A percentile compares a stretch with the other conserved stretches of the same genome.
phyloP scores from a whole-genome alignment of 2,113 vertebrate species.

The Crotalus tigris region DNA sequence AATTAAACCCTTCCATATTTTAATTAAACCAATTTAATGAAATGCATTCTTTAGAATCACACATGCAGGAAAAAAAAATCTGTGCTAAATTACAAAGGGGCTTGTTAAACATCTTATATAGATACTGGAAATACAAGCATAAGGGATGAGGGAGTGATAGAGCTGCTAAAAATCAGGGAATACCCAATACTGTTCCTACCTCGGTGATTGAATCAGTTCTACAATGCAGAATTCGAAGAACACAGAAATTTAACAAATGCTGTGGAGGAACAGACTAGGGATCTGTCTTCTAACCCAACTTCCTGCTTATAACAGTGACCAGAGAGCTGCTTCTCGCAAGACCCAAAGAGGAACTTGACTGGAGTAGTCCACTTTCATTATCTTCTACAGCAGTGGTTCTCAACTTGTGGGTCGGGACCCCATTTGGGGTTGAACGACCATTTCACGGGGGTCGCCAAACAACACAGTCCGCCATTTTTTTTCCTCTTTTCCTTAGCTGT shows the following conservation, averaged over 20 bases:
- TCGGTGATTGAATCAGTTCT: not conserved
- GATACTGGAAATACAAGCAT: not conserved
- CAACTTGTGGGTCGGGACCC: no score
- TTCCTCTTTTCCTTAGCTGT: no score
- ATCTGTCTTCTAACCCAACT: not conserved
- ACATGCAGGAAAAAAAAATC: not conserved
- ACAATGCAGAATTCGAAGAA: not conserved
- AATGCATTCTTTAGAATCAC: slow-evolving; percentile 22
- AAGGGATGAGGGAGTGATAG: not conserved
- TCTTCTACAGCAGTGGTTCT: not conserved
- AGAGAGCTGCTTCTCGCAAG: not conserved
- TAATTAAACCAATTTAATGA: slow-evolving; percentile 46
- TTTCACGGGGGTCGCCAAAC: no score
- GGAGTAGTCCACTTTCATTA: not conserved
- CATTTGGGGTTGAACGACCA: no score
- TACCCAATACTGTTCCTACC: not conserved
- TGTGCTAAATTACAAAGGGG: slow-evolving; percentile 13
- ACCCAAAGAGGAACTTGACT: not conserved
- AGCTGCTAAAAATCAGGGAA: not conserved
- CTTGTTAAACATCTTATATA: slow-evolving; percentile 3
- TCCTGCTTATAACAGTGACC: not conserved
- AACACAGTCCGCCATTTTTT: no score
- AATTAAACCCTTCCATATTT: slow-evolving; percentile 46
- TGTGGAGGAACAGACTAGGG: not conserved
- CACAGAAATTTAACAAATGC: not conserved